phyloP scores from a whole-genome alignment of 2,797 vertebrate species.

The Pterois miles region DNA sequence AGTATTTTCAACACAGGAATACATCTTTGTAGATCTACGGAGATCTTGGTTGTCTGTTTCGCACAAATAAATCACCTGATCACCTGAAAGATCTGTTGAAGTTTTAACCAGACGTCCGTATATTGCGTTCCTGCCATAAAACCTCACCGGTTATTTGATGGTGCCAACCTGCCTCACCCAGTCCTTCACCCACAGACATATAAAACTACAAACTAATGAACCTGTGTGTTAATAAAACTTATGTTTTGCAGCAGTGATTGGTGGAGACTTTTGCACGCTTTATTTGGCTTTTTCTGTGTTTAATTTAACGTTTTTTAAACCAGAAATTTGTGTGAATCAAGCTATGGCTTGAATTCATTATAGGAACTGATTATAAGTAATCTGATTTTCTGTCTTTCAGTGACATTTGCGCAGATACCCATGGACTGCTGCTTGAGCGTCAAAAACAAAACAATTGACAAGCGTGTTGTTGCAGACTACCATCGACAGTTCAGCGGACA shows the following conservation, averaged over 20 bases:
- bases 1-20: too few species aligned
- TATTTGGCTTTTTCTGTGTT: too few species aligned
- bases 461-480: fast-evolving
- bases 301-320: too few species aligned
- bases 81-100: neutral
- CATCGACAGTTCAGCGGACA: slow-evolving; percentile 2
- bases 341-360: neutral
- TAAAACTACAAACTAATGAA: too few species aligned
- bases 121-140: neutral
- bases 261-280: too few species aligned
- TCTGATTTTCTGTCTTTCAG: slow-evolving; percentile 38
- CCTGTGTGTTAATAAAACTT: too few species aligned
- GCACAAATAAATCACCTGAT: neutral
- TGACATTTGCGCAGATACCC: slow-evolving; percentile 1
- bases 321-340: neutral
- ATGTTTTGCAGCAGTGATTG: too few species aligned
- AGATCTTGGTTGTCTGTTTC: neutral
- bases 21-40: neutral
- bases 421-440: slow-evolving; percentile 64
- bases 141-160: neutral
- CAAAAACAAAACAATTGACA: fast-evolving
- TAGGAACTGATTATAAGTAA: neutral
- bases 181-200: neutral
- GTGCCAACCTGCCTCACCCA: neutral
- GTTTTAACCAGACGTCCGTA: neutral